phyloP scores from a whole-genome alignment of 2,113 vertebrate species.

The Phocoena phocoena region DNA sequence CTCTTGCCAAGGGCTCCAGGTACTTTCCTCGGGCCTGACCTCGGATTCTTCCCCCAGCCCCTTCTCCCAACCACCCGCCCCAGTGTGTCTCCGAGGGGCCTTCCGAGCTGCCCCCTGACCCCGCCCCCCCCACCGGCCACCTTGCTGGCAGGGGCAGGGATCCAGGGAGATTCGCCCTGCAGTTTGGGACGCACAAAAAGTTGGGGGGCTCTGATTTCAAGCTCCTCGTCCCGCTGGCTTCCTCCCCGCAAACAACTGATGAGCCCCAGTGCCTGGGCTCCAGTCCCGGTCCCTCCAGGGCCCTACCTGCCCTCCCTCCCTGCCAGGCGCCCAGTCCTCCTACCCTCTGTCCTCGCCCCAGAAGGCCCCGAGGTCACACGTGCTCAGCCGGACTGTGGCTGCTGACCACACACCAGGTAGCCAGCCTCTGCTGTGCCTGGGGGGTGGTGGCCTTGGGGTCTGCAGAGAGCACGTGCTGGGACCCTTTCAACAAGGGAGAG shows the following conservation, averaged over 20 bases:
- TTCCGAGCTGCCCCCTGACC: background rate
- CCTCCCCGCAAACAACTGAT: rapidly evolving
- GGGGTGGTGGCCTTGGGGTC: background rate
- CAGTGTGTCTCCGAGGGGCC: background rate
- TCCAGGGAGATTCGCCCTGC: background rate
- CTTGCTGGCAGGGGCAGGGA: slow-evolving; percentile 33
- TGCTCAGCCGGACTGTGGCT: background rate
- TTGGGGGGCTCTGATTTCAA: background rate
- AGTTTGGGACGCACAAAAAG: background rate
- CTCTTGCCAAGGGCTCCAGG: background rate
- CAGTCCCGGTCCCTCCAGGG: background rate
- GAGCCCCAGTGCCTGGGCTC: background rate
- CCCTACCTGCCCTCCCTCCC: background rate
- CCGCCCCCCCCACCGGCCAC: background rate
- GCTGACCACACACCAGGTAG: rapidly evolving
- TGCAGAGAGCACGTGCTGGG: background rate
- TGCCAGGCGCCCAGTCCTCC: background rate
- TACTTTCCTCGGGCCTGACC: background rate
- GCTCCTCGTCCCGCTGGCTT: rapidly evolving
- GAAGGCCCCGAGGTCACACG: rapidly evolving
- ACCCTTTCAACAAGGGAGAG: background rate
- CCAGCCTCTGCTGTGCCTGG: background rate
- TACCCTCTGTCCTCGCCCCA: background rate
- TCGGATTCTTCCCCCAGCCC: background rate
- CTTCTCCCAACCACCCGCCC: background rate